Base-by-base conservation (phyloP, 1,140 invertebrate species). In the Sminthurinus signatus region DNA sequence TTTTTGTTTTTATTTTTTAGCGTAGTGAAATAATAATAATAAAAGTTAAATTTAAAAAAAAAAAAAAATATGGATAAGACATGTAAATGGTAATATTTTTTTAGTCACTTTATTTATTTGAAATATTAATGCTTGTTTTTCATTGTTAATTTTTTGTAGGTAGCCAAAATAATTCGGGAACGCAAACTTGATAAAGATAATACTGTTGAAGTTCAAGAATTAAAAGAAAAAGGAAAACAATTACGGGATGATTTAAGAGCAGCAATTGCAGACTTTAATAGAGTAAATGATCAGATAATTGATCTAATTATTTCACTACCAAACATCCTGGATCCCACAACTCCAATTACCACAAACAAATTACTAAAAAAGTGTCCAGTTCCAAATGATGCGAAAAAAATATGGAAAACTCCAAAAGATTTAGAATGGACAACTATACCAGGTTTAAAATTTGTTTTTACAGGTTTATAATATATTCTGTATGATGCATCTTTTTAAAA, bases 251-350 rank as follows among this genome's bases (percentile, higher is more conserved):
- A 87, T 62, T 68, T 66, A 2, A 32, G 66, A 23, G 27, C 15
- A 10, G 57, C 64, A 10, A 57, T 15, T 15, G 17, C 10, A 8
- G 23, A 61, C 19, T 71, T 63, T 19, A 64, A 64, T 84, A 21
- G 84, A 80, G 73, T 77, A 73, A 60, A 73, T 87, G 43, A 83
- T 80, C 73, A 80, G 17, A 71, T 87, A 44, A 83, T 87, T 71
- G 83, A 86, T 71, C 75, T 75, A 55, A 77, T 84, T 0, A 76
- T 88, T 43, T 79, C 78, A 71, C 70, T 89, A 51, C 87, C 88
- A 0, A 88, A 86, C 73, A 67, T 73, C 56, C 69, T 88, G 23
- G 83, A 88, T 75, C 58, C 74, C n/a, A 76, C 75, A 46, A 87
- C 85, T 28, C 85, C 86, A 2, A 29, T 28, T 2, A 32, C 71